A percentile compares a stretch with the other conserved stretches of the same genome.
These are phyloP conservation scores for Rotaria sp. DNA, from an alignment of 2,888 invertebrate genomes.

Conservation along the genomic window DNA sequence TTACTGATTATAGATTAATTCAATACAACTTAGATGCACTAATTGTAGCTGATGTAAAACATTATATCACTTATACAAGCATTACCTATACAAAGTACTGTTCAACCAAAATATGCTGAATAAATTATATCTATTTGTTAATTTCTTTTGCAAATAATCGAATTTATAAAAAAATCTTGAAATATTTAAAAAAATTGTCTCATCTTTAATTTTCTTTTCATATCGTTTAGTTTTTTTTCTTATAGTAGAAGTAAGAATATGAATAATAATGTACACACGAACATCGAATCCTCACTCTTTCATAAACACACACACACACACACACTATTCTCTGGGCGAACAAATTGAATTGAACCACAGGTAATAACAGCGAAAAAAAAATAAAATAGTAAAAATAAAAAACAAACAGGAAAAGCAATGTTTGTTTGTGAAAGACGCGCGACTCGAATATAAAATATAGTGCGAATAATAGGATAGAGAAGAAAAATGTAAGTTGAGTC, in stretches of 20 bases:
- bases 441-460: neutral
- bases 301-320: neutral
- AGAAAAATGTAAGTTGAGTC: neutral
- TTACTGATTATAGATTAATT: neutral
- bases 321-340: neutral
- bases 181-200: neutral
- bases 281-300: neutral
- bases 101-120: neutral
- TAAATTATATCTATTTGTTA: neutral
- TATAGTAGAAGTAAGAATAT: neutral
- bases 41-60: neutral
- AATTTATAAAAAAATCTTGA: neutral
- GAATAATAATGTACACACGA: neutral
- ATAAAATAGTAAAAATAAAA: neutral
- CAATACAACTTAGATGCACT: neutral
- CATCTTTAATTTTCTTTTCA: neutral
- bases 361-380: neutral
- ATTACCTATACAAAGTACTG: neutral
- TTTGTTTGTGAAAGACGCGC: conserved; percentile 7
- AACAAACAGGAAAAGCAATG: neutral
- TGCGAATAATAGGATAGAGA: neutral
- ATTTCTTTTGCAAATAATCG: neutral
- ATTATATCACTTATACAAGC: neutral
- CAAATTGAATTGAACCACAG: neutral
- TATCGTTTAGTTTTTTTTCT: neutral